A percentile compares a stretch with the other conserved stretches of the same genome.
Evolutionary conservation across 1,140 invertebrate genomes (phyloP).

Genomic region (Cyrtorhinus lividipennis): DNA sequence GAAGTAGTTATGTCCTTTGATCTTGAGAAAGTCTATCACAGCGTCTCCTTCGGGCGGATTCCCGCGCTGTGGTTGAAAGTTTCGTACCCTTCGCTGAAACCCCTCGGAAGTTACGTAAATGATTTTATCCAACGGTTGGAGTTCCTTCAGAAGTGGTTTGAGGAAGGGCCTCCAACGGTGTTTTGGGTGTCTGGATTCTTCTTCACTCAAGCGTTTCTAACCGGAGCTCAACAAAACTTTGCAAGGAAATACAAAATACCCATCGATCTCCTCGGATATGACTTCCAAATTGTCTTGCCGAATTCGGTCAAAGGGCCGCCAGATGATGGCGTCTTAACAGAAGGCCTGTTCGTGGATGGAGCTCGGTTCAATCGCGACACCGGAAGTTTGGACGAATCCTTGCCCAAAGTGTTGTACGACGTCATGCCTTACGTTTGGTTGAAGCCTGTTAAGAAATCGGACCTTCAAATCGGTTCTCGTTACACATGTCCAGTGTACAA

Average conservation of each 20-base stretch:
- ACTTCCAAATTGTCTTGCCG: constrained; percentile 31
- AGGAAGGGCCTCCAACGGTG: constrained; percentile 58
- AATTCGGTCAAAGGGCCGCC: constrained; percentile 38
- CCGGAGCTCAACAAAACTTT: constrained; percentile 84
- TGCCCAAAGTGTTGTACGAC: constrained; percentile 68
- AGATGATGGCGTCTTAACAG: constrained; percentile 66
- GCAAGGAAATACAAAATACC: constrained; percentile 80
- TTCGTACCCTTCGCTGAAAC: constrained; percentile 88
- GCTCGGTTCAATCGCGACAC: constrained; percentile 60
- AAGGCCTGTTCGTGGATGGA: constrained; percentile 76
- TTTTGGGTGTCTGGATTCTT: constrained; percentile 93
- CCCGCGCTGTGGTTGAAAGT: constrained; percentile 66
- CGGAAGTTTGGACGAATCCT: constrained; percentile 60
- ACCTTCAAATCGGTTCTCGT: constrained; percentile 41
- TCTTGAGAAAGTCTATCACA: constrained; percentile 71
- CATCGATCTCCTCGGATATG: constrained; percentile 55
- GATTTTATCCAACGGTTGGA: constrained; percentile 71
- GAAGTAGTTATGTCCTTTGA: constrained; percentile 71
- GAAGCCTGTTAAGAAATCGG: constrained; percentile 51
- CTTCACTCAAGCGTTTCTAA: constrained; percentile 91
- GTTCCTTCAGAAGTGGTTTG: constrained; percentile 72
- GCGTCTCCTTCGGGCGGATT: constrained; percentile 69
- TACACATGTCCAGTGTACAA: constrained; percentile 78
- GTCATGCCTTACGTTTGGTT: constrained; percentile 70
- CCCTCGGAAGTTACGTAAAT: constrained; percentile 73